phyloP scores from a whole-genome alignment of 2,797 vertebrate species.

The Avahi laniger region DNA sequence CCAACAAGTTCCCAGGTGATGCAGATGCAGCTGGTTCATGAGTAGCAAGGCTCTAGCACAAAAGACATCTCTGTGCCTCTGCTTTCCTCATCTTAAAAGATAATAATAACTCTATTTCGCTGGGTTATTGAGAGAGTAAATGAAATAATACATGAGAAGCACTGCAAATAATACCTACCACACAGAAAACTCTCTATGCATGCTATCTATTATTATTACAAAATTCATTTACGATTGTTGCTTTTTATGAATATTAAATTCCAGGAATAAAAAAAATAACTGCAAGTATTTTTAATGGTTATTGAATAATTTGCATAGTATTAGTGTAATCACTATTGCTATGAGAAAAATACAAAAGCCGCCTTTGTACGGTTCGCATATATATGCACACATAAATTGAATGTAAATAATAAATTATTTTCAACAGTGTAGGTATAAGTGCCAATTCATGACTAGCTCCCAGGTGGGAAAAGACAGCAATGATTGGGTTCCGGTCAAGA shows the following conservation, averaged over 20 bases:
- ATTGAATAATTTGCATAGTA: not conserved
- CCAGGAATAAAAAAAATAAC: not conserved
- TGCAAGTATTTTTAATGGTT: not conserved
- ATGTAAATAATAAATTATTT: not conserved
- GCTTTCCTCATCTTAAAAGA: not conserved
- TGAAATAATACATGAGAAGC: not conserved
- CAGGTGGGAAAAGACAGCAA: not conserved
- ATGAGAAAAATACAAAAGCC: slow-evolving; percentile 25
- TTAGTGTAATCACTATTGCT: not conserved
- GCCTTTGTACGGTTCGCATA: not conserved
- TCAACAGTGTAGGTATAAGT: not conserved
- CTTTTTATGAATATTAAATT: not conserved
- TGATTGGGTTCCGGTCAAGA: not conserved
- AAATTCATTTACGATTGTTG: not conserved
- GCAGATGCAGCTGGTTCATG: not conserved
- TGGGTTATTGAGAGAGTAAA: not conserved
- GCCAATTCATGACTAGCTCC: not conserved
- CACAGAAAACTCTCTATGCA: not conserved
- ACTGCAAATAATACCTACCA: not conserved
- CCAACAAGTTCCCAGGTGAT: not conserved
- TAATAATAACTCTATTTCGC: not conserved
- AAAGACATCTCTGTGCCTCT: not conserved
- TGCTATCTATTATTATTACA: not conserved
- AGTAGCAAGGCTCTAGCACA: not conserved
- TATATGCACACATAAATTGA: not conserved